These are phyloP conservation scores for Drosophila rhopaloa DNA, from an alignment of 1,140 invertebrate species.

Conservation along the genomic window DNA sequence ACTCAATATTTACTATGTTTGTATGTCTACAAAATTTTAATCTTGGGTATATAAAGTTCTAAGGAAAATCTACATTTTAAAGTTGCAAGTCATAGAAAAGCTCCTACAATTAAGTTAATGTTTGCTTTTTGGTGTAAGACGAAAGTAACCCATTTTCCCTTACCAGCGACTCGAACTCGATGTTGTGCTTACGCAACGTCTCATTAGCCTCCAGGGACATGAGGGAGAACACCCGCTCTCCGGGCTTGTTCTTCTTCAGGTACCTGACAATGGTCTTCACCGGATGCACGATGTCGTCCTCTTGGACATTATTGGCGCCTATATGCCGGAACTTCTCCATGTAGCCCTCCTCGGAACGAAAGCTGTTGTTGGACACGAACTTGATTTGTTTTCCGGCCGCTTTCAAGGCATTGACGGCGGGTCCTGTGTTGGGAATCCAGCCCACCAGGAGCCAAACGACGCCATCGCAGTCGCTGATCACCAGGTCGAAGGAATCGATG, in stretches of 20 bases:
- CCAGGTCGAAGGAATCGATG: slow-evolving; percentile 68
- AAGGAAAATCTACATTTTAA: too few relatives aligned
- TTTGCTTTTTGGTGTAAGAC: too few relatives aligned
- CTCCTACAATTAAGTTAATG: too few relatives aligned
- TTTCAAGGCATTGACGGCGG: slow-evolving; percentile 86
- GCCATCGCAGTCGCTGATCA: slow-evolving; percentile 75
- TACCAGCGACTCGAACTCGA: slow-evolving; percentile 74
- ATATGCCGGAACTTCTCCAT: slow-evolving; percentile 66
- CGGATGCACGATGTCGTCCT: slow-evolving; percentile 72
- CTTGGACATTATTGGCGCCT: slow-evolving; percentile 51
- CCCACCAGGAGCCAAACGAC: slow-evolving; percentile 70
- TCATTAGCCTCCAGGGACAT: slow-evolving; percentile 70
- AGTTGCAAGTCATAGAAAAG: neutral
- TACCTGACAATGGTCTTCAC: slow-evolving; percentile 74
- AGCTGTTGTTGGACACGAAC: slow-evolving; percentile 90
- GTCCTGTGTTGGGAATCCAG: slow-evolving; percentile 86
- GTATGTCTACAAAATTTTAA: too few relatives aligned
- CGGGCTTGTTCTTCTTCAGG: slow-evolving; percentile 59
- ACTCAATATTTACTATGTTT: too few relatives aligned
- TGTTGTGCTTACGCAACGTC: slow-evolving; percentile 68
- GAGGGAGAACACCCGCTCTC: slow-evolving; percentile 61
- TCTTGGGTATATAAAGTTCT: too few relatives aligned
- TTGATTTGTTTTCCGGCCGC: slow-evolving; percentile 88
- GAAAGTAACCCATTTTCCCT: slow-evolving; percentile 2
- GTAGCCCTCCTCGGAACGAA: slow-evolving; percentile 83